These are phyloP conservation scores for Blastobasis lacticolella DNA, from an alignment of 2,888 invertebrate species.

Conservation along the genomic window DNA sequence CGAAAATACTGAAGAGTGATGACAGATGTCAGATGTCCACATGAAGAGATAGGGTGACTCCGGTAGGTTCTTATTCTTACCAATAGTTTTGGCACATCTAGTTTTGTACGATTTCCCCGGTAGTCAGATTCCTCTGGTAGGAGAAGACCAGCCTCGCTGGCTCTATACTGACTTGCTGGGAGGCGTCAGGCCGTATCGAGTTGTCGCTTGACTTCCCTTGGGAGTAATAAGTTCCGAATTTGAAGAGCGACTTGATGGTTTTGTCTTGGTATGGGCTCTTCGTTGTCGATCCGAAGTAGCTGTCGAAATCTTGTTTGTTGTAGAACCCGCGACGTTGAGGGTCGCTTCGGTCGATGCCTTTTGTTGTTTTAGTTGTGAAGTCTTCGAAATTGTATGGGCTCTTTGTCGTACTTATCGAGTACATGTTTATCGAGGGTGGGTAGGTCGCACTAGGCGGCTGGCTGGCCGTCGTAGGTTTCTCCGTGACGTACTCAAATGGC, in stretches of 20 bases:
- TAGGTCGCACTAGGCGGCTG: slow-evolving; percentile 18
- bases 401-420: slow-evolving; percentile 66
- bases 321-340: slow-evolving; percentile 47
- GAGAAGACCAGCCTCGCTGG: slow-evolving; percentile 56
- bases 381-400: slow-evolving; percentile 73
- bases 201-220: slow-evolving; percentile 62
- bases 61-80: slow-evolving; percentile 47
- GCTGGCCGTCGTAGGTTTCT: slow-evolving; percentile 16
- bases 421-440: slow-evolving; percentile 50
- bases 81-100: slow-evolving; percentile 54
- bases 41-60: slow-evolving; percentile 29
- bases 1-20: background rate
- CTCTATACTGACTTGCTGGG: slow-evolving; percentile 64
- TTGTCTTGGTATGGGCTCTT: slow-evolving; percentile 65
- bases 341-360: slow-evolving; percentile 30
- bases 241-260: slow-evolving; percentile 51
- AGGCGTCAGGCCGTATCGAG: slow-evolving; percentile 64
- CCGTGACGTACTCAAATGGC: slow-evolving; percentile 3
- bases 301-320: slow-evolving; percentile 52
- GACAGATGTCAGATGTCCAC: slow-evolving; percentile 8
- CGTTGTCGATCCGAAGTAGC: slow-evolving; percentile 65
- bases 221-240: slow-evolving; percentile 63
- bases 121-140: slow-evolving; percentile 59
- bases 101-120: slow-evolving; percentile 41
- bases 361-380: slow-evolving; percentile 49